These are phyloP conservation scores for Enteromius mattozi DNA, from an alignment of 2,797 vertebrate genomes.

Conservation along the genomic window DNA sequence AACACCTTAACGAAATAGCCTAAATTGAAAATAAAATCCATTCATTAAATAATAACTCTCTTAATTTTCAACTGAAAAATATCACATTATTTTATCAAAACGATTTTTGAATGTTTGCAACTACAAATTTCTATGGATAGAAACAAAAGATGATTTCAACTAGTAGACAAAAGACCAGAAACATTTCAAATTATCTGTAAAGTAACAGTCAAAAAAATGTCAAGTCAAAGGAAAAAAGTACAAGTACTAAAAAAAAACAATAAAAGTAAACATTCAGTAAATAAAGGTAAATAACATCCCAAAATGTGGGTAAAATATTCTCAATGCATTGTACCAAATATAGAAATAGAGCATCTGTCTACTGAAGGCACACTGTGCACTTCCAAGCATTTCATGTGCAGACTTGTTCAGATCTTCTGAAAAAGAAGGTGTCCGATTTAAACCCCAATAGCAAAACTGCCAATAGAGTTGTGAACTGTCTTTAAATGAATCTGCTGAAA, in stretches of 20 bases:
- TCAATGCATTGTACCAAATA: background rate
- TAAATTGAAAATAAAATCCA: background rate
- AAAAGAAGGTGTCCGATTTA: background rate
- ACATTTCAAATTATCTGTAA: background rate
- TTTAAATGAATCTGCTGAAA: background rate
- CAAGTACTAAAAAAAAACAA: background rate
- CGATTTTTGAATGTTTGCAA: background rate
- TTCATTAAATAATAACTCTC: background rate
- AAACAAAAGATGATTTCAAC: background rate
- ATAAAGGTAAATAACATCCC: background rate
- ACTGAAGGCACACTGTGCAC: background rate
- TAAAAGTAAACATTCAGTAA: background rate
- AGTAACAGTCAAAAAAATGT: background rate
- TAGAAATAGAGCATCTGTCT: background rate
- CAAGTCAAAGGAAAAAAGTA: background rate
- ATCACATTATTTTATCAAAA: background rate
- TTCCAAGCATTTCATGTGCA: background rate
- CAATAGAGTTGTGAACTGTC: background rate
- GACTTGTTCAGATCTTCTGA: background rate
- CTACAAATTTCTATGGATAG: background rate
- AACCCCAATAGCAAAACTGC: background rate
- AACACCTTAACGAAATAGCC: background rate
- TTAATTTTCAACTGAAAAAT: background rate
- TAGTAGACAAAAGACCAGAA: background rate
- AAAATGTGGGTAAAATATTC: background rate